Evolutionary conservation across 2,113 vertebrate species (phyloP).

Genomic region (Nerophis lumbriciformis): DNA sequence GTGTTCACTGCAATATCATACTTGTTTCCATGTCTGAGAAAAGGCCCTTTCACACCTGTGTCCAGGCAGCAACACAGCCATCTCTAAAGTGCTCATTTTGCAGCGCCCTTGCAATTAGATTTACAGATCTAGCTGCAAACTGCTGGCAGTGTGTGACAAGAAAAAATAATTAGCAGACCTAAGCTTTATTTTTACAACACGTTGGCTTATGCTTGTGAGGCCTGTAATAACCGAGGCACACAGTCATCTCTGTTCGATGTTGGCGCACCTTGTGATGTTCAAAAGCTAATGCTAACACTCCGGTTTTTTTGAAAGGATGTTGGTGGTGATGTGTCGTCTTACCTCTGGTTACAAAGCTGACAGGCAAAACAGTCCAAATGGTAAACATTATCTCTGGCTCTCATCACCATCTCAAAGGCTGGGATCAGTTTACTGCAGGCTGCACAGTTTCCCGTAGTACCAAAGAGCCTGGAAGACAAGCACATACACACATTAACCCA

Average conservation of each 20-base stretch:
- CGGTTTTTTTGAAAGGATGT: slow-evolving; percentile 9
- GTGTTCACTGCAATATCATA: slow-evolving; percentile 35
- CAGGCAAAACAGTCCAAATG: slow-evolving; percentile 99
- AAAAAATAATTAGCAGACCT: slow-evolving; percentile 41
- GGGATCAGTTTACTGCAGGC: slow-evolving; percentile 99
- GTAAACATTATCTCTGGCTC: slow-evolving; percentile 99
- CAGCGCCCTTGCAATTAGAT: slow-evolving; percentile 40
- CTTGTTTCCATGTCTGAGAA: slow-evolving; percentile 26
- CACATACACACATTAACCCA: slow-evolving; percentile 57
- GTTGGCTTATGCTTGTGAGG: slow-evolving; percentile 1
- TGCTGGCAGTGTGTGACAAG: slow-evolving; percentile 25
- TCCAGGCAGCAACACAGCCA: slow-evolving; percentile 7
- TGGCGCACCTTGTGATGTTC: slow-evolving; percentile 25
- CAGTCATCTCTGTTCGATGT: slow-evolving; percentile 5
- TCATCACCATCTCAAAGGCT: slow-evolving; percentile 99
- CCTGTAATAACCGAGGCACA: slow-evolving; percentile 17
- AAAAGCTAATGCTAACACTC: slow-evolving; percentile 26
- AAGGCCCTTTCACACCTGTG: slow-evolving; percentile 33
- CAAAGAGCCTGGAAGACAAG: slow-evolving; percentile 90
- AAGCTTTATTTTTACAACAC: slow-evolving; percentile 22
- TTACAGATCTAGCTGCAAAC: slow-evolving; percentile 45
- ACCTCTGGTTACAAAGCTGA: slow-evolving; percentile 99
- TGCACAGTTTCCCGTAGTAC: slow-evolving; percentile 98
- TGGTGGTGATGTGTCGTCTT: slow-evolving; percentile 60
- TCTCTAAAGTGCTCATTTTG: slow-evolving; percentile 39